Evolutionary conservation across 92 coral and sea anemone genomes (phyloP).

Genomic region (Epizoanthus ramosus): DNA sequence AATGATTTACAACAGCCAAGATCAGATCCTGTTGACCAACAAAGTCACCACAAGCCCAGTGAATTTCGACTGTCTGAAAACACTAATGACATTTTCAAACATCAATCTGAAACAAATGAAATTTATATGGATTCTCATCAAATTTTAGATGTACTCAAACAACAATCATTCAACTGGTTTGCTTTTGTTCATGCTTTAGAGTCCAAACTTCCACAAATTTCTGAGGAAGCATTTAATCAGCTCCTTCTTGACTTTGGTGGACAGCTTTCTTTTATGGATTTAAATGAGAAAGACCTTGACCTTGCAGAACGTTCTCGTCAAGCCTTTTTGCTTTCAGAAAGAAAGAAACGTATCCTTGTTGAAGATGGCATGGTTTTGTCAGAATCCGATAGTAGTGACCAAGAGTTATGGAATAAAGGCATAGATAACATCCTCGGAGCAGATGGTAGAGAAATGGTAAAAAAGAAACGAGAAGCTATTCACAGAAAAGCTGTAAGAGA

Average conservation of each 20-base stretch:
- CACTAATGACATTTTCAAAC: constrained; percentile 35
- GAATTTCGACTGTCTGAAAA: background rate
- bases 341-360: background rate
- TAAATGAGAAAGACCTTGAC: constrained; percentile 25
- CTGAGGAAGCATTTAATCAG: constrained; percentile 39
- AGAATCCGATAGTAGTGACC: constrained; percentile 39
- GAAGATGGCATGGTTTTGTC: constrained; percentile 34
- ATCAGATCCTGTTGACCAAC: too few species aligned
- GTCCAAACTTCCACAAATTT: constrained; percentile 12
- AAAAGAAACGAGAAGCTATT: constrained; percentile 37
- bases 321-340: constrained; percentile 1
- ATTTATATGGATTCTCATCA: constrained; percentile 38
- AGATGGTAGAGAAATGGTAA: constrained; percentile 9
- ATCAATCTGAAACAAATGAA: constrained; percentile 40
- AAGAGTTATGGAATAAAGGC: background rate
- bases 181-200: constrained; percentile 19
- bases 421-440: constrained; percentile 11
- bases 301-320: constrained; percentile 47
- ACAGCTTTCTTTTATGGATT: constrained; percentile 34
- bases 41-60: background rate
- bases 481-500: constrained; percentile 54
- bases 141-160: constrained; percentile 33
- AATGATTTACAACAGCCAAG: too few species aligned
- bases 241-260: constrained; percentile 45
- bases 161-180: constrained; percentile 59